phyloP scores from a whole-genome alignment of 1,140 invertebrate genomes.

The Orius insidiosus region DNA sequence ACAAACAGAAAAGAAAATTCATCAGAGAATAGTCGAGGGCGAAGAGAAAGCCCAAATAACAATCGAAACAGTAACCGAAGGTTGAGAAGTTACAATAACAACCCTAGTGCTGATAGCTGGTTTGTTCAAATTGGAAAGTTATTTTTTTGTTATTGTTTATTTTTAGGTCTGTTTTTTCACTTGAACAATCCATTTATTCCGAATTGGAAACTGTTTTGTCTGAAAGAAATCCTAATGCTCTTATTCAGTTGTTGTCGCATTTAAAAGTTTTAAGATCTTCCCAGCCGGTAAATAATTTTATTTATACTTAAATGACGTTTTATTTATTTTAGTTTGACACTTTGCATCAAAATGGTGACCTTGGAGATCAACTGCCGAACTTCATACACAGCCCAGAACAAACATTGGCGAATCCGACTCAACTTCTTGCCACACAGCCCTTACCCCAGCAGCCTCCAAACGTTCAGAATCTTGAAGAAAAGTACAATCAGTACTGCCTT shows the following conservation, averaged over 20 bases:
- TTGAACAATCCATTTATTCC: conserved; percentile 36
- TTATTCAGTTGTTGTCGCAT: conserved; percentile 45
- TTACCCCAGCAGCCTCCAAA: too few species aligned
- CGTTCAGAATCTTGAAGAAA: too few species aligned
- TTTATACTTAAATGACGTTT: not conserved
- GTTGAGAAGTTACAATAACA: conserved; percentile 8
- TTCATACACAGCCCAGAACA: not conserved
- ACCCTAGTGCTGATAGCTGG: conserved; percentile 5
- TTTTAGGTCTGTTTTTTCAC: conserved; percentile 14
- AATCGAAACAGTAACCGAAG: not conserved
- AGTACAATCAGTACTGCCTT: too few species aligned
- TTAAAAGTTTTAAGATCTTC: conserved; percentile 40
- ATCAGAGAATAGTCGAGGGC: too few species aligned
- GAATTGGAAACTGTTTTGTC: conserved; percentile 52
- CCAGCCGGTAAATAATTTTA: conserved; percentile 3
- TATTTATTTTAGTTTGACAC: not conserved
- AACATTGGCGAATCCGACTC: too few species aligned
- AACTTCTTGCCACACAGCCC: too few species aligned
- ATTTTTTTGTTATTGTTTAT: not conserved
- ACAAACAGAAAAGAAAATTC: too few species aligned
- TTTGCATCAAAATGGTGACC: not conserved
- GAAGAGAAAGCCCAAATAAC: not conserved
- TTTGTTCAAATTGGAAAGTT: not conserved
- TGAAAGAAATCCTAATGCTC: conserved; percentile 44
- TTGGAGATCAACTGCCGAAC: not conserved